Evolutionary conservation across 2,113 vertebrate genomes (phyloP).

Genomic region (Melanerpes aurifrons): DNA sequence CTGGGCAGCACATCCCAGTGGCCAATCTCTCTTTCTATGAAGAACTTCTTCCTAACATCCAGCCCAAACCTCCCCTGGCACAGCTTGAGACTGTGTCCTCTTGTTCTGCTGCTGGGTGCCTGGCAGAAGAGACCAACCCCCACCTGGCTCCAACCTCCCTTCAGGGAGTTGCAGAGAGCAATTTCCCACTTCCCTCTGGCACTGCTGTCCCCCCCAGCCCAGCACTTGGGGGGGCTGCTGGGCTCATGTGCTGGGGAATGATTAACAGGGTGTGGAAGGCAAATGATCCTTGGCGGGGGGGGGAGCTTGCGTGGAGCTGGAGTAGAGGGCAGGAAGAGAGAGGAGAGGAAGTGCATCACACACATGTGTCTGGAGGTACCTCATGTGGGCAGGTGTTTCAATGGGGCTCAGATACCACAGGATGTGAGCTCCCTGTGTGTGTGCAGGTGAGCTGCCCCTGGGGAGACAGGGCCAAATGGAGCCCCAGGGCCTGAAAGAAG

Average conservation of each 20-base stretch:
- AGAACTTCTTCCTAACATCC: no score
- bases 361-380: no score
- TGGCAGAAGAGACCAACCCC: no score
- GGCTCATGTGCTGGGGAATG: background rate
- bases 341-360: no score
- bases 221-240: rapidly evolving
- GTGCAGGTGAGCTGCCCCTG: background rate
- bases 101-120: no score
- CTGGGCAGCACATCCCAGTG: no score
- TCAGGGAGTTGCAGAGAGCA: no score
- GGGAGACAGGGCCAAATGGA: background rate
- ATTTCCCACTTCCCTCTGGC: background rate
- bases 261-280: background rate
- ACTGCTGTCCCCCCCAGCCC: background rate
- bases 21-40: no score
- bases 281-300: background rate
- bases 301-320: background rate
- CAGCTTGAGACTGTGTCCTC: no score
- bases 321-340: background rate
- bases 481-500: background rate
- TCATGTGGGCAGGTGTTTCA: no score
- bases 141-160: no score
- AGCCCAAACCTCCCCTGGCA: no score
- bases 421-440: background rate
- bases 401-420: background rate